A percentile compares a stretch with the other conserved stretches of the same genome.
Conservation (phyloP, 1,140 invertebrate genomes). For the Phymorhynchus buccinoides region DNA sequence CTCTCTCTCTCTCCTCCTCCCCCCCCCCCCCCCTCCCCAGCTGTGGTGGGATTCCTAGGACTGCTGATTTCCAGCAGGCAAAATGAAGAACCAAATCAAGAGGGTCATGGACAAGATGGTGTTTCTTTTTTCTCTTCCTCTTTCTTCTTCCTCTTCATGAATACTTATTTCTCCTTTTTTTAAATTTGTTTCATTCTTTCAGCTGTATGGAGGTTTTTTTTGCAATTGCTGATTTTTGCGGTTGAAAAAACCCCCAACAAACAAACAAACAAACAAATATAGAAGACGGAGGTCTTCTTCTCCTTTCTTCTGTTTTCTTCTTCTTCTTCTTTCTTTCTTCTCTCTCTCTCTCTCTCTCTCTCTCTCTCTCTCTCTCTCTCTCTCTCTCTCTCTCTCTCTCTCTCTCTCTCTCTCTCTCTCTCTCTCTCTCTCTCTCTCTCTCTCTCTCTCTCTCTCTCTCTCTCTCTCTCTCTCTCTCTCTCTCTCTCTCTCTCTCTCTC, state of each 20-base stretch:
- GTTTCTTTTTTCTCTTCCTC: neutral
- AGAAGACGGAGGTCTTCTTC: too few relatives aligned
- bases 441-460: neutral
- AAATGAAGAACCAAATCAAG: too few relatives aligned
- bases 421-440: neutral
- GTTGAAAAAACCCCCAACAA: too few relatives aligned
- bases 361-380: slow-evolving; percentile 15
- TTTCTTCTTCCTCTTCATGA: too few relatives aligned
- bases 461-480: neutral
- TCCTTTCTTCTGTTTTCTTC: too few relatives aligned
- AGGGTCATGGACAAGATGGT: neutral
- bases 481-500: neutral
- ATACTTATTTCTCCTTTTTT: neutral
- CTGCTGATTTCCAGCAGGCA: neutral
- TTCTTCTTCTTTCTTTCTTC: neutral
- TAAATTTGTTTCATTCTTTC: neutral
- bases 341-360: slow-evolving; percentile 17
- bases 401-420: neutral
- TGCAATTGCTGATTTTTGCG: too few relatives aligned
- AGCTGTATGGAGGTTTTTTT: neutral
- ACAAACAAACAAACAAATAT: too few relatives aligned
- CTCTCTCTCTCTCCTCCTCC: neutral
- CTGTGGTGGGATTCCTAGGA: neutral
- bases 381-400: neutral
- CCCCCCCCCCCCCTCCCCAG: neutral